Base-by-base conservation (phyloP, 2,888 invertebrate species). In the Tyria jacobaeae region DNA sequence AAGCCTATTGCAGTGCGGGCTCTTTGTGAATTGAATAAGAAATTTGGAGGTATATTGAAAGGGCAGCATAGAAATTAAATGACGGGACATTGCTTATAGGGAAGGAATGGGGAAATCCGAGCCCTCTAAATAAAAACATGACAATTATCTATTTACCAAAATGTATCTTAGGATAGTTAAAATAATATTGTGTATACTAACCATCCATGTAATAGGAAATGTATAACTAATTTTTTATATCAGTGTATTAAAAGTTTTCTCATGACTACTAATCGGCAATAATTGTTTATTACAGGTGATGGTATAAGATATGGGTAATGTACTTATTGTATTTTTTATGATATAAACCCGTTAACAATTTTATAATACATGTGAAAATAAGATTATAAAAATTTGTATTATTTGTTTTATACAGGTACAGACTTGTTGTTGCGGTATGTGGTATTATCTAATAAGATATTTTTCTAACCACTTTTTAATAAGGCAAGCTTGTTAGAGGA, bases 351-450 rank as follows among this genome's bases (percentile, higher is more conserved):
- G 35, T 34, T 51, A 51, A 17, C 2, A 7, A 37, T 27, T 53
- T 54, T 54, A 3, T 54, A 54, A 17, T 41, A 6, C 21, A 35
- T 54, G 53, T 54, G 27, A 14, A 54, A 54, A 54, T 54, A 41
- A 27, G 41, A 41, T 2, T 10, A 6, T 25, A 41, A 39, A 53
- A 12, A 17, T 35, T 15, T 1, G 6, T 12, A 5, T 12, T 17
- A 0, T 17, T 27, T 50, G 31, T 0, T n/a, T 44, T 21, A 2
- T n/a, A 41, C n/a, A n/a, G n/a, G n/a, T n/a, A n/a, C n/a, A n/a
- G n/a, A n/a, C n/a, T n/a, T n/a, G n/a, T n/a, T n/a, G n/a, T n/a
- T n/a, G n/a, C n/a, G n/a, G n/a, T n/a, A n/a, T n/a, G 34, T 10
- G 34, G 7, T 34, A 34, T 34, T 34, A 9, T 34, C 7, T 34